These are phyloP conservation scores for Bradypodion pumilum DNA, from an alignment of 2,797 vertebrate genomes.

Conservation along the genomic window DNA sequence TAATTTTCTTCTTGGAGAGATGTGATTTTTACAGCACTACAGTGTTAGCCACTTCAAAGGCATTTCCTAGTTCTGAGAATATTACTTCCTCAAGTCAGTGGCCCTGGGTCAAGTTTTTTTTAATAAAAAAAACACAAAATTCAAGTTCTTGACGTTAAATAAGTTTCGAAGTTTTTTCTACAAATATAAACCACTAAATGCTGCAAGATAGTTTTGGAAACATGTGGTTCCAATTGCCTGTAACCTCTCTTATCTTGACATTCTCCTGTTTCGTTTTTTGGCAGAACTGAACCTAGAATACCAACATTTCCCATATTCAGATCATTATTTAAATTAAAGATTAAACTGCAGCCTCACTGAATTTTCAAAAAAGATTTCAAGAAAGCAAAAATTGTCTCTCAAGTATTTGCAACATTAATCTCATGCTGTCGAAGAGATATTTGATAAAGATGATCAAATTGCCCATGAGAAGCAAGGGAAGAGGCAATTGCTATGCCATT, in stretches of 20 bases:
- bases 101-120: neutral
- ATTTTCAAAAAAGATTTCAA: neutral
- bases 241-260: neutral
- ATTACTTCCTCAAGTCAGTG: conserved; percentile 18
- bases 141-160: neutral
- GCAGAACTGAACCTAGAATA: neutral
- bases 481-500: too few relatives aligned
- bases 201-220: neutral
- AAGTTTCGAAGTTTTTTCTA: neutral
- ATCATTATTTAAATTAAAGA: neutral
- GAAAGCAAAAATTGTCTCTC: neutral
- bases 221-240: neutral
- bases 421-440: neutral
- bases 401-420: neutral
- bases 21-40: neutral
- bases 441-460: neutral
- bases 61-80: neutral
- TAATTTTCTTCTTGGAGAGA: neutral
- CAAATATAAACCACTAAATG: neutral
- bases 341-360: neutral
- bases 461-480: neutral
- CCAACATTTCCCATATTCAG: neutral
- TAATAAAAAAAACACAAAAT: neutral
- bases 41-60: neutral
- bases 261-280: conserved; percentile 3